These are phyloP conservation scores for Campopleginae sp. DNA, from an alignment of 2,888 invertebrate species.

Conservation along the genomic window DNA sequence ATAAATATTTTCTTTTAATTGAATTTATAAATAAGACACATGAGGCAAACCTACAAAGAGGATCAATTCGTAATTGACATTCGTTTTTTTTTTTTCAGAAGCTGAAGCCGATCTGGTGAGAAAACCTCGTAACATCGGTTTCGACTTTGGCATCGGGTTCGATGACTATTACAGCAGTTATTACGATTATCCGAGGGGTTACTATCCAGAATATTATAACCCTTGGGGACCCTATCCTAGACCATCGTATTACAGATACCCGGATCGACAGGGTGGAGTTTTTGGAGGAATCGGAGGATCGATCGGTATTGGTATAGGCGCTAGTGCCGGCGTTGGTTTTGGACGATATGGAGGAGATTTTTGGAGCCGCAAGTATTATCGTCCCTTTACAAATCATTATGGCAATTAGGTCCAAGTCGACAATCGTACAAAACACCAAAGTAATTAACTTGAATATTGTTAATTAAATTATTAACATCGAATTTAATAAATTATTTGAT, in stretches of 20 bases:
- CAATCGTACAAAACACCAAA: not conserved
- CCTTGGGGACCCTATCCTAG: not conserved
- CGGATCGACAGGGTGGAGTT: not conserved
- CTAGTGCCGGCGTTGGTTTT: not conserved
- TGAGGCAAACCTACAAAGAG: not conserved
- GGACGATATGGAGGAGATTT: not conserved
- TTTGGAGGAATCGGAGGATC: constrained; percentile 3
- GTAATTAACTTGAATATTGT: not conserved
- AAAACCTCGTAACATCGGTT: not conserved
- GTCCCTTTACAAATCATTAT: not conserved
- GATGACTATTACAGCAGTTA: not conserved
- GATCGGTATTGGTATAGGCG: not conserved
- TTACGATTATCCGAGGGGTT: not conserved
- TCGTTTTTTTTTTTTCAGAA: constrained; percentile 1
- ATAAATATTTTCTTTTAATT: no score
- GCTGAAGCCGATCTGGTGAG: not conserved
- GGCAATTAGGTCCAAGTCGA: not conserved
- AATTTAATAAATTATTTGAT: not conserved
- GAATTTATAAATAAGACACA: not conserved
- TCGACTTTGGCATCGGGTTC: not conserved
- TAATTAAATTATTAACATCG: not conserved
- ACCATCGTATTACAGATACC: not conserved
- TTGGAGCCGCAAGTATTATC: not conserved
- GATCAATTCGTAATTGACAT: not conserved
- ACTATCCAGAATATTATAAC: not conserved